phyloP scores from a whole-genome alignment of 37 sponge, comb jelly and placozoan species.

The Spongia lamella region DNA sequence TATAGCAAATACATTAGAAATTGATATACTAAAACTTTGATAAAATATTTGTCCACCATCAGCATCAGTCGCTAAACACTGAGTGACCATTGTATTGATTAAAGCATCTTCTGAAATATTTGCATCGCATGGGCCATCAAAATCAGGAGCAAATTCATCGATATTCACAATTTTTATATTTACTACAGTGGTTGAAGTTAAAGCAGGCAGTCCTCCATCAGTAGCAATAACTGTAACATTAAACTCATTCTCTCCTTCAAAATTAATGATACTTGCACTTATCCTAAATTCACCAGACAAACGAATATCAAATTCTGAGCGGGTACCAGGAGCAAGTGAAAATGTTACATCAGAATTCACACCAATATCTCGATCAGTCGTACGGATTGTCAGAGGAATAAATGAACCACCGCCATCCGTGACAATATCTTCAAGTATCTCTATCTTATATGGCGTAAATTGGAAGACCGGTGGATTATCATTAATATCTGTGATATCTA shows the following conservation, averaged over 20 bases:
- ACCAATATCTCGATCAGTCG: constrained; percentile 45
- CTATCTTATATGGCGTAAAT: constrained; percentile 17
- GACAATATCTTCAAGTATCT: constrained; percentile 33
- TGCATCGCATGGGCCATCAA: too few relatives aligned
- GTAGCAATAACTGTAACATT: constrained; percentile 42
- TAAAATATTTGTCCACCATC: too few relatives aligned
- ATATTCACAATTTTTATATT: constrained; percentile 38
- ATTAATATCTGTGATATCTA: constrained; percentile 69
- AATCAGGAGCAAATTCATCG: constrained; percentile 16
- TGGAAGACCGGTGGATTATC: constrained; percentile 76
- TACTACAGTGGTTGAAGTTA: constrained; percentile 22
- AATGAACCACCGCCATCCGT: constrained; percentile 1
- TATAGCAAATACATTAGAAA: too few relatives aligned
- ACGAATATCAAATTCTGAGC: constrained; percentile 8
- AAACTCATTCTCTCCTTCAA: constrained; percentile 16
- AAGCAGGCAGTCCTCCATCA: constrained; percentile 54
- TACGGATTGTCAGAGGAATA: not conserved
- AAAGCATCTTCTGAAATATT: too few relatives aligned
- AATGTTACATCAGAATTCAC: not conserved
- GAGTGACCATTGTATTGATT: too few relatives aligned
- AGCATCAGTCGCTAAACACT: too few relatives aligned
- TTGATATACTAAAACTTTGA: too few relatives aligned
- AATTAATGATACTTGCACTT: constrained; percentile 19
- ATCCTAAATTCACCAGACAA: constrained; percentile 35
- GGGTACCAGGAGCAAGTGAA: not conserved